phyloP scores from a whole-genome alignment of 2,888 invertebrate species.

The Caenorhabditis sp. region DNA sequence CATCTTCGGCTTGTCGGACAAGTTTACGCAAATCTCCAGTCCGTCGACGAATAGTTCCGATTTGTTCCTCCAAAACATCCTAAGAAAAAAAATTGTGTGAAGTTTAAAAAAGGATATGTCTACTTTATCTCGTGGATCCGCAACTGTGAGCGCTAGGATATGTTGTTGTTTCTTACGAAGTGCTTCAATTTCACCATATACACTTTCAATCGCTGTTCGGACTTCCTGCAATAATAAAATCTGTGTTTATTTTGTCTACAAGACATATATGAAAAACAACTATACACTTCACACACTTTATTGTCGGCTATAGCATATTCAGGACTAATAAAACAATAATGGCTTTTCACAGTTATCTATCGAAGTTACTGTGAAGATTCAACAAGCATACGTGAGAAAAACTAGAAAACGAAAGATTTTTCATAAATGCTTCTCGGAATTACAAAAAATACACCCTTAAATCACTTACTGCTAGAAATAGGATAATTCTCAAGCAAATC shows the following conservation, averaged over 20 bases:
- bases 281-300: background rate
- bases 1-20: slow-evolving; percentile 55
- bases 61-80: slow-evolving; percentile 63
- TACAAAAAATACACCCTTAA: too few species aligned
- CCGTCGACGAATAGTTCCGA: slow-evolving; percentile 48
- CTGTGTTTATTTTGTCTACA: background rate
- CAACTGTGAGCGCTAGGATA: slow-evolving; percentile 47
- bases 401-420: too few species aligned
- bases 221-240: slow-evolving; percentile 28
- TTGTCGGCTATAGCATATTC: too few species aligned
- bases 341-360: too few species aligned
- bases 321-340: too few species aligned
- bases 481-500: too few species aligned
- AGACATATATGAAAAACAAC: too few species aligned
- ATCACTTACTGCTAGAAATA: too few species aligned
- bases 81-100: slow-evolving; percentile 14
- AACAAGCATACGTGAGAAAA: too few species aligned
- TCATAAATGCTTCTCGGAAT: too few species aligned
- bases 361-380: too few species aligned
- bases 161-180: slow-evolving; percentile 52
- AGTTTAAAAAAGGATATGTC: too few species aligned
- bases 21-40: slow-evolving; percentile 48
- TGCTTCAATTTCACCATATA: slow-evolving; percentile 47
- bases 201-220: slow-evolving; percentile 35
- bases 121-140: slow-evolving; percentile 55